phyloP scores from a whole-genome alignment of 2,888 invertebrate species.

The Thymelicus lineola region DNA sequence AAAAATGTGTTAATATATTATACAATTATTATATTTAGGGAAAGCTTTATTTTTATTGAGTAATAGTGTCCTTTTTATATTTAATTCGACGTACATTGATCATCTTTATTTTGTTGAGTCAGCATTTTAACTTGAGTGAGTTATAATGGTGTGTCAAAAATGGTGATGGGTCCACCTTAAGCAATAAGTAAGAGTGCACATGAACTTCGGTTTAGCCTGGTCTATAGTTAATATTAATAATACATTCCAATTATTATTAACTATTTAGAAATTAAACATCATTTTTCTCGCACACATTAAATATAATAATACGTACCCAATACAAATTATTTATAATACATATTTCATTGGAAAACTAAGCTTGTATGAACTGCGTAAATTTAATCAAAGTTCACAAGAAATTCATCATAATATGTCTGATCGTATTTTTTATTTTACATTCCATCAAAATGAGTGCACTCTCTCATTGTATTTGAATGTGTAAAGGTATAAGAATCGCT shows the following conservation, averaged over 20 bases:
- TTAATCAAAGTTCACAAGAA: too few species aligned
- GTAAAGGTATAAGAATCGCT: slow-evolving; percentile 51
- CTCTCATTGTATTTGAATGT: slow-evolving; percentile 15
- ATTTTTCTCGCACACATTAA: too few species aligned
- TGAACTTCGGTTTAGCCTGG: not conserved
- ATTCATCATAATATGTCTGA: too few species aligned
- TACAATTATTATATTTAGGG: slow-evolving; percentile 2
- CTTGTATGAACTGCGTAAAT: too few species aligned
- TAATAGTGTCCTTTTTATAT: not conserved
- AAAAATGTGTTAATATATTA: not conserved
- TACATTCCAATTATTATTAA: too few species aligned
- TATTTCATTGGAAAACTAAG: too few species aligned
- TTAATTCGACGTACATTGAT: not conserved
- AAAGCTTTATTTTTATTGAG: not conserved
- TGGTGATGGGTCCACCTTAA: slow-evolving; percentile 32
- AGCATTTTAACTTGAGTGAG: slow-evolving; percentile 25
- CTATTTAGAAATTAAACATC: too few species aligned
- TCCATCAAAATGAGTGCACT: slow-evolving; percentile 18
- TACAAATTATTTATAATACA: too few species aligned
- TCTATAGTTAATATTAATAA: not conserved
- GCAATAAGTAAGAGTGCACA: slow-evolving; percentile 26
- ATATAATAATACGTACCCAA: too few species aligned
- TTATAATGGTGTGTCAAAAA: slow-evolving; percentile 17
- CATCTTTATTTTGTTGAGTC: not conserved
- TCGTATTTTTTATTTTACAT: not conserved